Conservation (phyloP, 2,888 invertebrate genomes). For the Stenichneumon culpator region DNA sequence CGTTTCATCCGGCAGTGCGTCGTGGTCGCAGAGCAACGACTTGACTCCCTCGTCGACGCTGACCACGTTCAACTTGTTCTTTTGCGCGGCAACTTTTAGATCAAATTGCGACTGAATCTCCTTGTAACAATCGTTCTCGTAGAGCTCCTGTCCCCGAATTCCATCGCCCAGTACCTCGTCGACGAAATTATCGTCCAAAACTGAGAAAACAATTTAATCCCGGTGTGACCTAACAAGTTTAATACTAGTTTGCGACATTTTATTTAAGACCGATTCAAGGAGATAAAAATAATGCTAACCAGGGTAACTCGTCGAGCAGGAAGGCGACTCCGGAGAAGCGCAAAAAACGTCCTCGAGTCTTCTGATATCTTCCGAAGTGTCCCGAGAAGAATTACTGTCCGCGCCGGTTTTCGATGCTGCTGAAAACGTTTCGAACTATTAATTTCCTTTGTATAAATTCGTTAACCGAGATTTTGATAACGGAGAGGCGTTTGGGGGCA, state of each 20-base stretch:
- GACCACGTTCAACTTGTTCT: conserved; percentile 74
- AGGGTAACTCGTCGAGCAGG: conserved; percentile 82
- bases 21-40: conserved; percentile 88
- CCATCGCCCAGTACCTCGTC: conserved; percentile 86
- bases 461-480: no score
- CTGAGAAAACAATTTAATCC: conserved; percentile 68
- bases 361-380: conserved; percentile 77
- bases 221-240: no score
- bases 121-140: conserved; percentile 87
- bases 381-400: conserved; percentile 75
- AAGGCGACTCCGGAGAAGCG: conserved; percentile 82
- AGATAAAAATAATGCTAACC: conserved; percentile 70
- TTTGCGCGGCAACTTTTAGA: conserved; percentile 77
- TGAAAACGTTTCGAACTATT: conserved; percentile 12
- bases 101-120: conserved; percentile 86
- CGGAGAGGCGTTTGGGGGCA: no score
- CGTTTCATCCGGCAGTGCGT: conserved; percentile 87
- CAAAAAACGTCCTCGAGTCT: conserved; percentile 80
- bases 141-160: conserved; percentile 85
- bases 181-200: conserved; percentile 83
- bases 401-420: conserved; percentile 65
- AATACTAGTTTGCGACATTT: background rate
- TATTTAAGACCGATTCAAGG: background rate
- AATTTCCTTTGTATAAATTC: no score
- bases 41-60: conserved; percentile 84